Percentiles rank a stretch among this genome's conserved stretches.
Conservation (phyloP, 2,113 vertebrate genomes). For the Paradoxurus hermaphroditus region DNA sequence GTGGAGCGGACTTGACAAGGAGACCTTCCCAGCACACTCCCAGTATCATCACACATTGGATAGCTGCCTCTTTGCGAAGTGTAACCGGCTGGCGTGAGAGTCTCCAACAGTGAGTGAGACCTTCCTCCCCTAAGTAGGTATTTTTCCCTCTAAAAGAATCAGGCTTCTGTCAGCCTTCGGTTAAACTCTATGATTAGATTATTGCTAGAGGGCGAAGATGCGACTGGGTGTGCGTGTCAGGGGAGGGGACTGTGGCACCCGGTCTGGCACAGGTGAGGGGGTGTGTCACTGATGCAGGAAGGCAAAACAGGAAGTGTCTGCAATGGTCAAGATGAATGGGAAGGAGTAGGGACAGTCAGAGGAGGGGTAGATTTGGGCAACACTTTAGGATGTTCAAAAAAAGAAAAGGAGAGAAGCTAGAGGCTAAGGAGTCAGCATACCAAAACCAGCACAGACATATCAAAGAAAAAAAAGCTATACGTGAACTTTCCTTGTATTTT, state of each 20-base stretch:
- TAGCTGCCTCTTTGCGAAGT: neutral
- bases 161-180: neutral
- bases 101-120: neutral
- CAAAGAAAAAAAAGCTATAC: neutral
- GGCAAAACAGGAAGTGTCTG: neutral
- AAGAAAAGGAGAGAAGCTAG: neutral
- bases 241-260: neutral
- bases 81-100: neutral
- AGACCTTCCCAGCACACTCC: neutral
- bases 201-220: neutral
- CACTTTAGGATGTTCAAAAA: neutral
- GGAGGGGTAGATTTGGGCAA: neutral
- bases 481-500: neutral
- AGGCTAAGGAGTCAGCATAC: neutral
- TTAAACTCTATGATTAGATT: neutral
- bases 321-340: neutral
- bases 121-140: neutral
- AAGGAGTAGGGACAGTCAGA: neutral
- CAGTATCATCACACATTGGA: neutral
- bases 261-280: neutral
- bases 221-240: too few relatives aligned
- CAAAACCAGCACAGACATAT: neutral
- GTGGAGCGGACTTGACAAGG: neutral
- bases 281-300: neutral
- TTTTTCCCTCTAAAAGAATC: neutral